A percentile compares a stretch with the other conserved stretches of the same genome.
phyloP scores from a whole-genome alignment of 2,113 vertebrate species.

The Dasyprocta punctata region DNA sequence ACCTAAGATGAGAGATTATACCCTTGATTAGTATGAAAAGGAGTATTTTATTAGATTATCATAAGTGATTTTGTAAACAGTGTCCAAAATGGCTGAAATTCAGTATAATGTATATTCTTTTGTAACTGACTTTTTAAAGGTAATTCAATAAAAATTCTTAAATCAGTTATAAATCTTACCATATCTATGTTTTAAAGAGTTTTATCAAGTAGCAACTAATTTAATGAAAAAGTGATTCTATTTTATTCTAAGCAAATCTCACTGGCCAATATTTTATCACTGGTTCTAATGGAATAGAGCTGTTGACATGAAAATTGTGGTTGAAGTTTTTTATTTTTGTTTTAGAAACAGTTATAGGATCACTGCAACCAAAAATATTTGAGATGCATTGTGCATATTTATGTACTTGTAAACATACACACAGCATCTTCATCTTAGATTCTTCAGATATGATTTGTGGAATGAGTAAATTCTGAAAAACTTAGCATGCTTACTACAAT shows the following conservation, averaged over 20 bases:
- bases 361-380: not conserved
- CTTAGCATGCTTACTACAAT: not conserved
- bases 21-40: not conserved
- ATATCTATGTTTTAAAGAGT: not conserved
- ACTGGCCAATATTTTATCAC: not conserved
- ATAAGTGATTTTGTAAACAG: slow-evolving; percentile 41
- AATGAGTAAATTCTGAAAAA: slow-evolving; percentile 2
- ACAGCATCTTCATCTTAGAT: not conserved
- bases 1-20: not conserved
- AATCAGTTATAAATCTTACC: slow-evolving; percentile 10
- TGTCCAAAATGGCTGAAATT: slow-evolving; percentile 46
- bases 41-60: slow-evolving; percentile 4
- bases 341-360: not conserved
- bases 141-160: slow-evolving; percentile 58
- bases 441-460: slow-evolving; percentile 13
- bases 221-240: not conserved
- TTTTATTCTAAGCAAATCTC: slow-evolving; percentile 24
- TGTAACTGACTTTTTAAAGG: slow-evolving; percentile 52
- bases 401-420: not conserved
- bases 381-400: not conserved
- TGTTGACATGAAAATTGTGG: not conserved
- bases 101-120: slow-evolving; percentile 57
- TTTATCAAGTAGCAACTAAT: slow-evolving; percentile 43
- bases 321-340: not conserved
- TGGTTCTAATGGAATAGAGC: not conserved